phyloP scores from a whole-genome alignment of 2,113 vertebrate species.

The Cyprinodon tularosa region DNA sequence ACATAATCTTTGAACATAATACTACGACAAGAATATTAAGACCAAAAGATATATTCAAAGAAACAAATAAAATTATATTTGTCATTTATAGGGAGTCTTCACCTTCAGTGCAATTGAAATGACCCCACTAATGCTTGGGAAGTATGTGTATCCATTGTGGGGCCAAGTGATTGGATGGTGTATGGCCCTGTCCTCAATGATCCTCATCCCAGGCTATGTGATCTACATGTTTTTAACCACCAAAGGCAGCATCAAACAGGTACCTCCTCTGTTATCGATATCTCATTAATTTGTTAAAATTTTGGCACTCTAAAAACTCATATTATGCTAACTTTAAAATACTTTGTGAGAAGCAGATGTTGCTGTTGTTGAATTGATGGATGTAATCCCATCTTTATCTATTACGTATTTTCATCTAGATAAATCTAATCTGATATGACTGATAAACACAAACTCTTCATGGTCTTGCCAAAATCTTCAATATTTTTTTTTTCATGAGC shows the following conservation, averaged over 20 bases:
- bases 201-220: conserved; percentile 87
- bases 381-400: background rate
- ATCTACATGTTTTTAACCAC: conserved; percentile 84
- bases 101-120: conserved; percentile 91
- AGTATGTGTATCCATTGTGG: conserved; percentile 87
- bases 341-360: background rate
- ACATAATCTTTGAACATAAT: too few species aligned
- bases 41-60: background rate
- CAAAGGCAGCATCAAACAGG: conserved; percentile 77
- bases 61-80: background rate
- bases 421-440: background rate
- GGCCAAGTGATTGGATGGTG: conserved; percentile 88
- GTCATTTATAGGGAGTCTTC: conserved; percentile 80
- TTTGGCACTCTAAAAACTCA: too few species aligned
- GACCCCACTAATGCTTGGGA: conserved; percentile 87
- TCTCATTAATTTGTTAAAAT: background rate
- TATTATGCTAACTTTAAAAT: too few species aligned
- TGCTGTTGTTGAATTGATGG: background rate
- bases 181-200: conserved; percentile 90
- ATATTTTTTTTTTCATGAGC: conserved; percentile 28
- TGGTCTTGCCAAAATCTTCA: conserved; percentile 5
- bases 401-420: background rate
- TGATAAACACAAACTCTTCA: background rate
- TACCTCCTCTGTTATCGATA: conserved; percentile 6
- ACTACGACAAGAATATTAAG: background rate